phyloP scores from a whole-genome alignment of 2,113 vertebrate genomes.

The Heliornis fulica region DNA sequence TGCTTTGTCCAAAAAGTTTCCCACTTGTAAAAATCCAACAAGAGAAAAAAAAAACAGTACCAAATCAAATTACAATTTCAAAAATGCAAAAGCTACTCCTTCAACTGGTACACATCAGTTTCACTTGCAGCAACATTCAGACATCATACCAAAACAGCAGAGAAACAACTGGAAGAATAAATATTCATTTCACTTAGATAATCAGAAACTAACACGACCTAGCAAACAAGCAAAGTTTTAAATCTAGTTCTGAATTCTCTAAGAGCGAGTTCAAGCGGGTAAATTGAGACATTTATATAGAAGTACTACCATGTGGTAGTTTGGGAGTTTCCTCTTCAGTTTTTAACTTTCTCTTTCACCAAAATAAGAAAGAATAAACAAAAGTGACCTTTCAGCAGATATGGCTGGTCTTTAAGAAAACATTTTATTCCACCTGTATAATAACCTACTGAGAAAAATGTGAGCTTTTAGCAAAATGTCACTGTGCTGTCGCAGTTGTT shows the following conservation, averaged over 20 bases:
- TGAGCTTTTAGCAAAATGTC: conserved; percentile 50
- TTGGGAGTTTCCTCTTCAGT: background rate
- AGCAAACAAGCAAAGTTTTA: background rate
- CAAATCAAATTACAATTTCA: background rate
- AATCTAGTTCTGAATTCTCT: background rate
- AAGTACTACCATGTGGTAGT: background rate
- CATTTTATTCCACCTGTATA: background rate
- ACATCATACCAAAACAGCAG: background rate
- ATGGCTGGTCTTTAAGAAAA: background rate
- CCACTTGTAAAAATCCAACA: background rate
- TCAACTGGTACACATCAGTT: background rate
- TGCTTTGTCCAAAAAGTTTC: background rate
- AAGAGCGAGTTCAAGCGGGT: background rate
- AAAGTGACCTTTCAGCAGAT: conserved; percentile 14
- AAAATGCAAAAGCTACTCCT: background rate
- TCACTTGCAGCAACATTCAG: background rate
- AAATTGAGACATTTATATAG: background rate
- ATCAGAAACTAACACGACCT: background rate
- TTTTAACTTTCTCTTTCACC: background rate
- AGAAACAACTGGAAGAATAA: background rate
- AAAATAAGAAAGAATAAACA: background rate
- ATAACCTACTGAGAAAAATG: background rate
- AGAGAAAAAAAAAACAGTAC: background rate
- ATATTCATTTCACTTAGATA: background rate
- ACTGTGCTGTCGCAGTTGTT: background rate